Base-by-base conservation (phyloP, 2,888 invertebrate species). In the Steinernema carpocapsae region DNA sequence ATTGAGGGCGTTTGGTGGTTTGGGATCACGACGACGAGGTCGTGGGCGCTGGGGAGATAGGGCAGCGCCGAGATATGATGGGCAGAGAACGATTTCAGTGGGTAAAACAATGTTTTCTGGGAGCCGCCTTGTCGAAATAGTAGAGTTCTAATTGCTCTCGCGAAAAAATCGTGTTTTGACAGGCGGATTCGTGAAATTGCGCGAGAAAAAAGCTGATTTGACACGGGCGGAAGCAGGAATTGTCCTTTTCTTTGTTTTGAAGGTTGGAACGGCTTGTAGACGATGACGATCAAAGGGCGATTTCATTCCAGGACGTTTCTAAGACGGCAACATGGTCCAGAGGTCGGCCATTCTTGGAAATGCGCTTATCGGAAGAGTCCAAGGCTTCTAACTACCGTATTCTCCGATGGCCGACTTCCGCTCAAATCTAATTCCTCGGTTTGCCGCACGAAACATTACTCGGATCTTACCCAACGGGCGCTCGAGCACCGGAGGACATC, bases 401-500 rank as follows among this genome's bases (percentile, higher is more conserved):
- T n/a, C n/a, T n/a, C n/a, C n/a, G n/a, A n/a, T n/a, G 64, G 64
- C 32, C 7, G 32, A 19, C 14, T 12, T 17, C 17, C 6, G 7
- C 37, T 32, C 64, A 32, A 64, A 64, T 64, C 32, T 1, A 17
- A 64, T 64, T 64, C 32, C 64, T 4, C 1, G 32, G 12, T 1
- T 14, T 3, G 3, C 48, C 14, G 48, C 17, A 48, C 48, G 7
- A 7, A 7, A 4, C 19, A 48, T 48, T 17, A 4, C 4, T 19
- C 3, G 48, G 14, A 48, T n/a, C 64, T 32, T 4, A 64, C 64
- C 29, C 29, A 12, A 64, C 29, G 64, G 64, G 64, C 17, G 64
- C 32, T 6, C 64, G 64, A 32, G 64, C 64, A n/a, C 64, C 64
- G 32, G 64, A 26, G 17, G 64, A 64, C 64, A 64, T 64, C 64